phyloP scores from a whole-genome alignment of 2,888 invertebrate genomes.

The Tortricodes alternella region DNA sequence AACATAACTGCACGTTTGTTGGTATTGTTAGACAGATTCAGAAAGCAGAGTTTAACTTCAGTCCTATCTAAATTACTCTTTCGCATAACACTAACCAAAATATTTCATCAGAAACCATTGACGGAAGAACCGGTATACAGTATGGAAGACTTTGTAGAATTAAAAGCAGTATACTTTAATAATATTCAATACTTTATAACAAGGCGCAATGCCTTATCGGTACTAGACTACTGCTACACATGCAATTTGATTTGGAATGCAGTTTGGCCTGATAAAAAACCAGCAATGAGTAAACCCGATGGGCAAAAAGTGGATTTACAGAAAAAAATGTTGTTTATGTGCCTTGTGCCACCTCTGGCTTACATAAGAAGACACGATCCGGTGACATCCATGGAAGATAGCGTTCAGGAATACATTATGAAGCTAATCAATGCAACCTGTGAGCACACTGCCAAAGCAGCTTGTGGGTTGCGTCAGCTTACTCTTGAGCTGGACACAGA shows the following conservation, averaged over 20 bases:
- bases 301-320: conserved; percentile 68
- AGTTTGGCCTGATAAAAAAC: conserved; percentile 51
- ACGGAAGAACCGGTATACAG: conserved; percentile 54
- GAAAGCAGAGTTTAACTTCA: conserved; percentile 69
- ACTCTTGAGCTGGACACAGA: conserved; percentile 68
- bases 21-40: conserved; percentile 62
- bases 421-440: conserved; percentile 85
- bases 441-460: conserved; percentile 84
- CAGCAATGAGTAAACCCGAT: conserved; percentile 40
- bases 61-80: conserved; percentile 76
- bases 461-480: conserved; percentile 83
- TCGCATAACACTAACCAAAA: conserved; percentile 64
- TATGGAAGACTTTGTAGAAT: conserved; percentile 61
- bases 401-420: conserved; percentile 82
- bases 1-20: conserved; percentile 62
- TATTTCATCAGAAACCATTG: conserved; percentile 57
- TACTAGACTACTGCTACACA: conserved; percentile 62
- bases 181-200: conserved; percentile 52
- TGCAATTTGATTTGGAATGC: conserved; percentile 59
- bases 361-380: conserved; percentile 51
- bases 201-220: conserved; percentile 51
- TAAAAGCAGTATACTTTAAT: conserved; percentile 60
- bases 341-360: conserved; percentile 84
- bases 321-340: conserved; percentile 84
- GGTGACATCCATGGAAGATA: conserved; percentile 58